Evolutionary conservation across 2,888 invertebrate genomes (phyloP), one percentile per base, ranked within the genome.

Genomic region (Rhogogaster chlorosoma): DNA sequence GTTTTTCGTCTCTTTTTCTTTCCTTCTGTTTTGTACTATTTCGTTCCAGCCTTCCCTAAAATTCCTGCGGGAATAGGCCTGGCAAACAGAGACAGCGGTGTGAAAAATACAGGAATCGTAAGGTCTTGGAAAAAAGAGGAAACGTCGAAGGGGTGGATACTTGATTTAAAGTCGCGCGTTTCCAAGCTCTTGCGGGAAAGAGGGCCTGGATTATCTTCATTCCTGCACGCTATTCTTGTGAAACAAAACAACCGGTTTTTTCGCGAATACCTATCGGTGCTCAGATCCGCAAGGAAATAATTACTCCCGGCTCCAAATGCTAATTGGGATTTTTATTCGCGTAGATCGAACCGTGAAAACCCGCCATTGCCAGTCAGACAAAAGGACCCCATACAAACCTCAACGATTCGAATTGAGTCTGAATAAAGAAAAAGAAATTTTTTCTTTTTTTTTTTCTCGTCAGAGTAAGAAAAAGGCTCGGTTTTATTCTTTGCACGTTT

Each of bases 81-180:
- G 49, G 45, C 77, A 77, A 77, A 77, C 77, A 77, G 77, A 77
- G 32, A 45, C n/a, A 77, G 53, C 49, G 29, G 49, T 77, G 77
- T 26, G 77, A 77, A 77, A 77, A 77, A 77, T 53, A 77, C 38
- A 53, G 77, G 15, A 77, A 77, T 77, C 18, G 53, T 18, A 77
- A 77, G 77, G 53, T 12, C 18, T 77, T 32, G 77, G 49, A 26
- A 38, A 71, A 45, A 26, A 5, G 12, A 29, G 12, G 18, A 77
- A 77, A 77, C 32, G 32, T 77, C 77, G 29, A 53, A 77, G 49
- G 49, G 53, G 32, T 29, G 77, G 53, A 77, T 77, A 12, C 77
- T 53, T 77, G 77, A 77, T 77, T 77, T 53, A 77, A 77, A 18
- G 73, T 73, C 71, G 18, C 26, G 71, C 38, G 6, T 3, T 29